Conservation (phyloP, 2,113 vertebrate species). For the Jacana jacana region DNA sequence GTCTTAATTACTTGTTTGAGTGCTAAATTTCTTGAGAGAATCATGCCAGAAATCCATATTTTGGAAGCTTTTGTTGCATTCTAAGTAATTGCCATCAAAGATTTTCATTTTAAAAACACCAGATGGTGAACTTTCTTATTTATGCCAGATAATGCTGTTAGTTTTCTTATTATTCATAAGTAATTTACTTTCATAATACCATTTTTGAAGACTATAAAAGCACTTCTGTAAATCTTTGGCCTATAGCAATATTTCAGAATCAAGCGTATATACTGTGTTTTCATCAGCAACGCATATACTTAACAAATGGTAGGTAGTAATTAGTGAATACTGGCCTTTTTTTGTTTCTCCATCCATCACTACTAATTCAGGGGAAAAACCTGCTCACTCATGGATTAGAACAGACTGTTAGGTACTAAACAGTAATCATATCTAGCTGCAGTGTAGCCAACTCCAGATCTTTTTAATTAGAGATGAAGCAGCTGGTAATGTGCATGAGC, state of each 20-base stretch:
- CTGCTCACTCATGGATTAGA: constrained; percentile 9
- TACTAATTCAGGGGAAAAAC: neutral
- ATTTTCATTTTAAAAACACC: constrained; percentile 49
- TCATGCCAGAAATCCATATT: constrained; percentile 31
- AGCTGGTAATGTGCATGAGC: constrained; percentile 19
- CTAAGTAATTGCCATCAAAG: constrained; percentile 60
- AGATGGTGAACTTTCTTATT: constrained; percentile 54
- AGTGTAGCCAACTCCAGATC: neutral
- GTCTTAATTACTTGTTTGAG: constrained; percentile 40
- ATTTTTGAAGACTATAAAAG: constrained; percentile 1
- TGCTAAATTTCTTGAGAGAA: constrained; percentile 35
- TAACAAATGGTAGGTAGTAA: constrained; percentile 22
- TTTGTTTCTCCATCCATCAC: constrained; percentile 7
- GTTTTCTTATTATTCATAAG: constrained; percentile 33
- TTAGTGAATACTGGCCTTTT: neutral
- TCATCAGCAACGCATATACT: neutral
- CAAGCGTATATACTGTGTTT: neutral
- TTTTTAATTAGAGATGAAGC: constrained; percentile 37
- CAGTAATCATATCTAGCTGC: constrained; percentile 6
- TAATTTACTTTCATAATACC: constrained; percentile 28
- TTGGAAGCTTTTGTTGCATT: constrained; percentile 32
- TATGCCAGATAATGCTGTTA: constrained; percentile 47
- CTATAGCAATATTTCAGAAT: neutral
- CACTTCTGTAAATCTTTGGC: constrained; percentile 15
- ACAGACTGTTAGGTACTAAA: constrained; percentile 9